A percentile compares a stretch with the other conserved stretches of the same genome.
phyloP scores from a whole-genome alignment of 1,140 invertebrate species.

The Procambarus virginalis region DNA sequence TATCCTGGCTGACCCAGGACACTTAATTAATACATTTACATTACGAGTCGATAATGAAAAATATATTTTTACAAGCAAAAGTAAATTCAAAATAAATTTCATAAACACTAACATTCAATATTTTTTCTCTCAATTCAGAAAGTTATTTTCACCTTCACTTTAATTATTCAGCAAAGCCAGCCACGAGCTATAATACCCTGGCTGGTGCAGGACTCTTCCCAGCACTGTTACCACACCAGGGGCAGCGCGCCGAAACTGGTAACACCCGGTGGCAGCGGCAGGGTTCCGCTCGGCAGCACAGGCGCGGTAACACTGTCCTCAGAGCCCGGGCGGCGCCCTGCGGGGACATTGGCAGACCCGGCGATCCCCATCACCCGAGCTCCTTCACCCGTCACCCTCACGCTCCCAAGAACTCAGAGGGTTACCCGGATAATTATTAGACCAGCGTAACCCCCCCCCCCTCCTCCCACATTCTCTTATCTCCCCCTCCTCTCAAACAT shows the following conservation, averaged over 20 bases:
- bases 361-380: not conserved
- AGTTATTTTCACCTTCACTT: too few relatives aligned
- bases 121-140: too few relatives aligned
- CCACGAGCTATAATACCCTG: too few relatives aligned
- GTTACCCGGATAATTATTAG: too few relatives aligned
- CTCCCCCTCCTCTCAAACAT: not conserved
- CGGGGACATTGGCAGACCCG: not conserved
- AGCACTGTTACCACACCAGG: not conserved
- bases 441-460: not conserved
- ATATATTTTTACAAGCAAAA: too few relatives aligned
- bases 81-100: too few relatives aligned
- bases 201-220: not conserved
- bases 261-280: not conserved
- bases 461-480: not conserved
- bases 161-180: too few relatives aligned
- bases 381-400: not conserved
- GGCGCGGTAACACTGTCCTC: constrained; percentile 5
- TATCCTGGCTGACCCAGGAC: too few relatives aligned
- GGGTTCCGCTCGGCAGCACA: not conserved
- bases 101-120: too few relatives aligned
- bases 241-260: not conserved
- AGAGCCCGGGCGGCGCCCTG: not conserved
- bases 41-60: too few relatives aligned
- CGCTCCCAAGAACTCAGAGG: not conserved
- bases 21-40: too few relatives aligned